A percentile compares a stretch with the other conserved stretches of the same genome.
Conservation (phyloP, 2,888 invertebrate species). For the Leptinotarsa tumamoca region DNA sequence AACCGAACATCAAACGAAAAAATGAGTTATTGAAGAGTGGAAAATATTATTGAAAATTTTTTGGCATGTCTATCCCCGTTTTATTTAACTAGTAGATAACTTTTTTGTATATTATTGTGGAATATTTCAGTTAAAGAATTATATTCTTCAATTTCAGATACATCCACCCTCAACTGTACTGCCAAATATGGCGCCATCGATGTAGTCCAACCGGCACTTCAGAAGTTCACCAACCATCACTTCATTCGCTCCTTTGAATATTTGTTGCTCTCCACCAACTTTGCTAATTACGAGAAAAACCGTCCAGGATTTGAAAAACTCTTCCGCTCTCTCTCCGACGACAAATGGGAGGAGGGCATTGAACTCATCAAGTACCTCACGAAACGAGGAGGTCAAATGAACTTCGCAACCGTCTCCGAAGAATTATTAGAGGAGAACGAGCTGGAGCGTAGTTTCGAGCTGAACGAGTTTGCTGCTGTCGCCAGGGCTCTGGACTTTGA, state of each 20-base stretch:
- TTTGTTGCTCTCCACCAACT: conserved; percentile 80
- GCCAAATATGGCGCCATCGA: conserved; percentile 75
- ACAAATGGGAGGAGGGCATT: conserved; percentile 79
- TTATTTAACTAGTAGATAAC: too few relatives aligned
- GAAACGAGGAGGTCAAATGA: conserved; percentile 76
- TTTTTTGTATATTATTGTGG: too few relatives aligned
- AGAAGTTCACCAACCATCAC: conserved; percentile 74
- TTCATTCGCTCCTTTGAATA: conserved; percentile 82
- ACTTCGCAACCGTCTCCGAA: conserved; percentile 66
- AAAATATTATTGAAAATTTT: too few relatives aligned
- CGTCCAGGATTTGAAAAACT: conserved; percentile 81
- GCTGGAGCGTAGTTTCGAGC: conserved; percentile 65
- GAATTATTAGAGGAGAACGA: conserved; percentile 62
- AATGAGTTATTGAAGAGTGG: too few relatives aligned
- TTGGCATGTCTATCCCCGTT: too few relatives aligned
- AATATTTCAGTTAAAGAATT: too few relatives aligned
- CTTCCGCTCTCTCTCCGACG: conserved; percentile 80
- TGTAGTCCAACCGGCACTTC: conserved; percentile 67
- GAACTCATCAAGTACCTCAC: conserved; percentile 83
- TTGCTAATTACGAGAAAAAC: conserved; percentile 81
- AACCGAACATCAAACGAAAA: too few relatives aligned
- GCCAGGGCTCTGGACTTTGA: conserved; percentile 81
- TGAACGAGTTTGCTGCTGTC: conserved; percentile 78
- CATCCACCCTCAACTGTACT: conserved; percentile 69
- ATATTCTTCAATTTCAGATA: conserved; percentile 43